Conservation (phyloP, 2,113 vertebrate species). For the Herpetotheres cachinnans region DNA sequence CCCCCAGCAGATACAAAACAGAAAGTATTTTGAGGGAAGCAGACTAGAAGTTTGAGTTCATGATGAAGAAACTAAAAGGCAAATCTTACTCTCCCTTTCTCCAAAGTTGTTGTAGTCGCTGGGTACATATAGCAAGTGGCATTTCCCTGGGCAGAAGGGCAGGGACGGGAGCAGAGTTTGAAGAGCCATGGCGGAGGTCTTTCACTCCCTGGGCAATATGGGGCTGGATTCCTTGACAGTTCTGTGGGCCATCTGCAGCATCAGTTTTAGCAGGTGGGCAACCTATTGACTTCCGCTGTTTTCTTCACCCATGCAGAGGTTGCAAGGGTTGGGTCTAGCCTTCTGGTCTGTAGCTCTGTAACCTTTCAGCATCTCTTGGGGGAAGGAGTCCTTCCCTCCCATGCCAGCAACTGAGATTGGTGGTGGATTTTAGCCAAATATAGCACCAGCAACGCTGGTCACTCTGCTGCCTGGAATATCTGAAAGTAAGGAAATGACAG, state of each 20-base stretch:
- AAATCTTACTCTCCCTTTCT: not conserved
- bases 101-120: rapidly evolving
- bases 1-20: not conserved
- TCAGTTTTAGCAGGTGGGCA: not conserved
- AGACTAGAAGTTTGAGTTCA: not conserved
- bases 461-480: not conserved
- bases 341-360: not conserved
- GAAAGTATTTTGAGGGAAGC: not conserved
- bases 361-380: not conserved
- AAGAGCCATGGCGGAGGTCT: not conserved
- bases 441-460: not conserved
- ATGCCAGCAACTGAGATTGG: not conserved
- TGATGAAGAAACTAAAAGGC: not conserved
- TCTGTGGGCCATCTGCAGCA: not conserved
- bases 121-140: rapidly evolving
- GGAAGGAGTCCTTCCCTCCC: not conserved
- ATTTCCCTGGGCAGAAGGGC: not conserved
- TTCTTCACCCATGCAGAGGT: not conserved
- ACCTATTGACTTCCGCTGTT: not conserved
- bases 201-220: not conserved
- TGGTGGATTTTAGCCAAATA: not conserved
- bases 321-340: not conserved
- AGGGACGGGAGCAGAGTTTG: not conserved
- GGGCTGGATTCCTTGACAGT: not conserved
- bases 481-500: not conserved